A percentile compares a stretch with the other conserved stretches of the same genome.
Evolutionary conservation across 2,797 vertebrate genomes (phyloP).

Genomic region (Squalus acanthias): DNA sequence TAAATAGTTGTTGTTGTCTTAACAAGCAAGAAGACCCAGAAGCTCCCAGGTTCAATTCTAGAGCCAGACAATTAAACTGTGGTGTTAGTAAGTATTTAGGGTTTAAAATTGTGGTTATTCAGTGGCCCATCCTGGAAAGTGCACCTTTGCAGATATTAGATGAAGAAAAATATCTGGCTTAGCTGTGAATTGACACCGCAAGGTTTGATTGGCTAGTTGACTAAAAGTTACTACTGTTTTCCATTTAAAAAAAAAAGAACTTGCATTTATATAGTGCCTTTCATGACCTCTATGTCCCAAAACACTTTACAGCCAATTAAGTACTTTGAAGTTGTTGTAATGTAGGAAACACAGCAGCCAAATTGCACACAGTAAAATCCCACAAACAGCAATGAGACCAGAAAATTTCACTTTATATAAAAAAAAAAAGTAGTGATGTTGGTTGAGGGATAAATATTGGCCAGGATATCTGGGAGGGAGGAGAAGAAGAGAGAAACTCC

Average conservation of each 20-base stretch:
- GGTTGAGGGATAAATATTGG: background rate
- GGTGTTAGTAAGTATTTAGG: background rate
- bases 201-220: background rate
- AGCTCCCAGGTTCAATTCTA: background rate
- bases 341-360: no score
- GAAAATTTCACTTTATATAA: no score
- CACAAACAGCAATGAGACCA: no score
- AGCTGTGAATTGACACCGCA: background rate
- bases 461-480: background rate
- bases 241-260: no score
- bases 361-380: no score
- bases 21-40: background rate
- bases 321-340: no score
- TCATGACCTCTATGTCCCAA: no score
- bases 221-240: background rate
- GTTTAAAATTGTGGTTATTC: no score
- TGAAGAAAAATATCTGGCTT: background rate
- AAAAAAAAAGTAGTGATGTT: background rate
- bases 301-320: no score
- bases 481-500: background rate
- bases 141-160: background rate
- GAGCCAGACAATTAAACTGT: background rate
- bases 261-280: no score
- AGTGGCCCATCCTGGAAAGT: background rate
- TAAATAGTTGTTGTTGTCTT: background rate